Evolutionary conservation across 2,888 invertebrate genomes (phyloP).

Genomic region (Hesperia comma): DNA sequence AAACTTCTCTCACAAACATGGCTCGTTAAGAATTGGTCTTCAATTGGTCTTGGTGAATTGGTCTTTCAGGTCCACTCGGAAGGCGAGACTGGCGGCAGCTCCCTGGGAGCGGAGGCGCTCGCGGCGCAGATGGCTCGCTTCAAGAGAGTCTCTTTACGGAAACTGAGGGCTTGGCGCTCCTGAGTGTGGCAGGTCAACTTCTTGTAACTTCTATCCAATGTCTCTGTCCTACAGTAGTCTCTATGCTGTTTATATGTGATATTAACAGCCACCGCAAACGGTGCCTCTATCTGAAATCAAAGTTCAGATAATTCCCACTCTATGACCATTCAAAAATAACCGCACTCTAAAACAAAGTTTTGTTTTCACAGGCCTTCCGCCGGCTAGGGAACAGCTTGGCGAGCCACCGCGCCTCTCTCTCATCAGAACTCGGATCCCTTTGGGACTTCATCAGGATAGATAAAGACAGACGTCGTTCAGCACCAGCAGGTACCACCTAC

Average conservation of each 20-base stretch:
- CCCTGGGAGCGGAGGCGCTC: slow-evolving; percentile 85
- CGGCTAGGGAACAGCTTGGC: slow-evolving; percentile 72
- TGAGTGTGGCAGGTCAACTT: slow-evolving; percentile 83
- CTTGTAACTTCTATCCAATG: neutral
- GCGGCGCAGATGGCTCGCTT: slow-evolving; percentile 89
- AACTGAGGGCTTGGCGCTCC: slow-evolving; percentile 92
- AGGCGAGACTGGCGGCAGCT: slow-evolving; percentile 87
- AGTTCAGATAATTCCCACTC: no score
- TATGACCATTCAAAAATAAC: no score
- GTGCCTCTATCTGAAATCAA: no score
- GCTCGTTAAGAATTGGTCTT: no score
- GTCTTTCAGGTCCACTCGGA: slow-evolving; percentile 86
- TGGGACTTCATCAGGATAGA: slow-evolving; percentile 76
- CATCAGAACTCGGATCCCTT: slow-evolving; percentile 73
- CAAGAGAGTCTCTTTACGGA: slow-evolving; percentile 90
- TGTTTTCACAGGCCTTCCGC: slow-evolving; percentile 67
- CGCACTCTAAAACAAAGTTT: neutral
- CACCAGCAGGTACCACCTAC: slow-evolving; percentile 59
- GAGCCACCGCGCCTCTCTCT: slow-evolving; percentile 74
- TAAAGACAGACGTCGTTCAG: slow-evolving; percentile 66
- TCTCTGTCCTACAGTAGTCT: no score
- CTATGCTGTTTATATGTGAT: neutral
- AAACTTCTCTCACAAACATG: no score
- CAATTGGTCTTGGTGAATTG: no score
- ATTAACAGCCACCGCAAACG: no score